A percentile compares a stretch with the other conserved stretches of the same genome.
Evolutionary conservation across 2,797 vertebrate species (phyloP).

Genomic region (Arctocebus calabarensis): DNA sequence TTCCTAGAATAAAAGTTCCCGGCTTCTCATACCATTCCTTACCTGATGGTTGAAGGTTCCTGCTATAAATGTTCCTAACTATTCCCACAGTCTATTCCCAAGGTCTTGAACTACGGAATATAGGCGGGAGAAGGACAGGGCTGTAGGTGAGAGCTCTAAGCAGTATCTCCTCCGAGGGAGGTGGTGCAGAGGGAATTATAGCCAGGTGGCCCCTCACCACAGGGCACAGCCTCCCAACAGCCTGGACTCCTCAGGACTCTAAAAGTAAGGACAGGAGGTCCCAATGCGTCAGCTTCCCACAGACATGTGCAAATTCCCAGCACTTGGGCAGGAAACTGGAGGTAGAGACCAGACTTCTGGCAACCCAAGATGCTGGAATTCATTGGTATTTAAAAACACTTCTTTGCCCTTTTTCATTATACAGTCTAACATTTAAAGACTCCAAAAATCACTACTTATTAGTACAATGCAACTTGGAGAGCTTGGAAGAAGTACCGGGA

Average conservation of each 20-base stretch:
- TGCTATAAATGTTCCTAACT: not conserved
- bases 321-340: conserved; percentile 12
- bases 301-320: not conserved
- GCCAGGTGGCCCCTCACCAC: not conserved
- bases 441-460: conserved; percentile 74
- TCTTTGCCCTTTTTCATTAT: conserved; percentile 78
- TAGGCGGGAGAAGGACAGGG: not conserved
- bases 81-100: no score
- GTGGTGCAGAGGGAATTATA: rapidly evolving
- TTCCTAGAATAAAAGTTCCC: not conserved
- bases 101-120: not conserved
- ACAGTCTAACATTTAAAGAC: conserved; percentile 80
- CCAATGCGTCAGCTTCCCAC: not conserved
- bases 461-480: conserved; percentile 12
- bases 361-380: conserved; percentile 72
- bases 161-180: no score
- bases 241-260: not conserved
- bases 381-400: conserved; percentile 80
- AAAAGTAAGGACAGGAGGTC: not conserved
- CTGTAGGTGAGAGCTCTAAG: no score
- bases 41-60: not conserved
- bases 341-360: conserved; percentile 68
- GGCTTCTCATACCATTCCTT: not conserved
- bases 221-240: no score
- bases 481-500: conserved; percentile 21